Conservation (phyloP, 35 echinoderm and acorn worm genomes). For the Heliocidaris tuberculata region DNA sequence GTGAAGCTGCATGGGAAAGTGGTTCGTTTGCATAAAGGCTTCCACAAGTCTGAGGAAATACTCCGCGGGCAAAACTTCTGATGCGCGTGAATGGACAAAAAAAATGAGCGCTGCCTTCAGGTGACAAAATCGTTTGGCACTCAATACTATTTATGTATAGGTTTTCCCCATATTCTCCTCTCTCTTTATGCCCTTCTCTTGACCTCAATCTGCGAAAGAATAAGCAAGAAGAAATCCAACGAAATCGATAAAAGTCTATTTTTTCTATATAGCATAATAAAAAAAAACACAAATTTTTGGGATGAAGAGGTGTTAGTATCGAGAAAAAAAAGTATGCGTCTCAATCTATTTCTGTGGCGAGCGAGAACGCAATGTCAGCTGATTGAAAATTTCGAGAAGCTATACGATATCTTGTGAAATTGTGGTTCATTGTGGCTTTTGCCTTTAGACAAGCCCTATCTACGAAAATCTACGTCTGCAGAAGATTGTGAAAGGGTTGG, state of each 20-base stretch:
- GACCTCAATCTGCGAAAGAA: background rate
- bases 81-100: background rate
- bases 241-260: too few species aligned
- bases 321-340: too few species aligned
- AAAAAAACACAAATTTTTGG: too few species aligned
- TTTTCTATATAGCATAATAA: too few species aligned
- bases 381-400: too few species aligned
- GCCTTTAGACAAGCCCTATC: too few species aligned
- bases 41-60: background rate
- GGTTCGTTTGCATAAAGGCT: background rate
- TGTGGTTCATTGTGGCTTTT: background rate
- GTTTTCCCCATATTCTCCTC: background rate
- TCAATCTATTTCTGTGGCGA: too few species aligned
- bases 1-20: background rate
- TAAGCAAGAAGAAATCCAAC: background rate
- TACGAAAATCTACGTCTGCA: too few species aligned
- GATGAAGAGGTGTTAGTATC: too few species aligned
- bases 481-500: too few species aligned
- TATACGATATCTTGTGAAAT: background rate
- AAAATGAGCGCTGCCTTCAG: conserved; percentile 13
- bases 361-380: too few species aligned
- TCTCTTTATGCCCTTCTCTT: background rate
- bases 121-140: background rate
- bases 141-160: background rate
- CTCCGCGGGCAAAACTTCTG: conserved; percentile 24